Percentiles rank a stretch among this genome's conserved stretches.
These are phyloP conservation scores for Choristoneura fumiferana DNA, from an alignment of 1,140 invertebrate species.

Conservation along the genomic window DNA sequence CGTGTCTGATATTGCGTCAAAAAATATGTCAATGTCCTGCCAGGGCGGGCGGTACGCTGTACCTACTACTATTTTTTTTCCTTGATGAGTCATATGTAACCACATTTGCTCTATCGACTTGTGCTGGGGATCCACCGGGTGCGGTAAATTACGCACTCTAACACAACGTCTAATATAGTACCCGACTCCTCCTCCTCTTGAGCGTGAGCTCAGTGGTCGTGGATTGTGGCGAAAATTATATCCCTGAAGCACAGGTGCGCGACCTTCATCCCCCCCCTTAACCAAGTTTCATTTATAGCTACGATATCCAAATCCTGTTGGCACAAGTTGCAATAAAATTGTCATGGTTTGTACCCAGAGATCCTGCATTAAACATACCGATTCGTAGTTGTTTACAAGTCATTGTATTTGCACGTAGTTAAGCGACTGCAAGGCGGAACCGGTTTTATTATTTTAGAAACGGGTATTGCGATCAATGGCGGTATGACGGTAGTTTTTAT, in stretches of 20 bases:
- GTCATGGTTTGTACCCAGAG: constrained; percentile 17
- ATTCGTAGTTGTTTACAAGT: neutral
- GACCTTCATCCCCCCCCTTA: neutral
- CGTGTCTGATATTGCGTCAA: constrained; percentile 24
- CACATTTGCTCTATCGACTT: constrained; percentile 19
- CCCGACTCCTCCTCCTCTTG: constrained; percentile 12
- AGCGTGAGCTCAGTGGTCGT: neutral
- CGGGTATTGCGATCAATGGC: too few relatives aligned
- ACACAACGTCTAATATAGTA: constrained; percentile 18
- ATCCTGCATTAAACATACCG: constrained; percentile 11
- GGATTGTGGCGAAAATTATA: constrained; percentile 10
- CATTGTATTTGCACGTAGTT: too few relatives aligned
- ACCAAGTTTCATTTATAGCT: too few relatives aligned
- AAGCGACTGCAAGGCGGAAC: too few relatives aligned
- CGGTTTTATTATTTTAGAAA: too few relatives aligned
- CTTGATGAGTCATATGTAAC: constrained; percentile 3
- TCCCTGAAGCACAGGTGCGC: constrained; percentile 1
- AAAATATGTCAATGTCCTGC: constrained; percentile 21
- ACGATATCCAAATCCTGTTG: constrained; percentile 19
- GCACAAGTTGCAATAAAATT: too few relatives aligned
- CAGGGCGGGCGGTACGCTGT: too few relatives aligned
- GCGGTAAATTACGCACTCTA: neutral
- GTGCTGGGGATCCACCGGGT: neutral
- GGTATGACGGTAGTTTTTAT: too few relatives aligned
- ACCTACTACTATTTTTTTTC: constrained; percentile 7